Evolutionary conservation across 2,888 invertebrate genomes (phyloP), one percentile per base, ranked within the genome.

Genomic region (Boloria selene): DNA sequence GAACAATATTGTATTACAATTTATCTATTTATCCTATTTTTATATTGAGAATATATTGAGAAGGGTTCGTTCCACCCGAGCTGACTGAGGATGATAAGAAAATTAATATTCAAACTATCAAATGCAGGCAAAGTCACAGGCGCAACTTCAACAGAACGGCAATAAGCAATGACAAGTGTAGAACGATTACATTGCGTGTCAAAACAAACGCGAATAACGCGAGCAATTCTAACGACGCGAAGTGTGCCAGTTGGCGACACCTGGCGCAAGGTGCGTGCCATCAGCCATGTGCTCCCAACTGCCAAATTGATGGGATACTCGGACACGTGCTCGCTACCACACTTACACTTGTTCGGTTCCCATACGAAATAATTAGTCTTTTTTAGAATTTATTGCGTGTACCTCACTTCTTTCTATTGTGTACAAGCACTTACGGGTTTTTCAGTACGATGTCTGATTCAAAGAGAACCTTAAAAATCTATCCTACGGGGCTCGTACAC

Each of bases 221-320:
- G 47, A 64, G 56, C 51, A 31, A 61, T 61, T 61, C 65, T 64
- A 66, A 68, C 59, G 60, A 58, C 42, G 54, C 49, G 75, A 80
- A 82, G 75, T 86, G 82, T 85, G 85, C 81, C 86, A 86, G 84
- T 74, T 74, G 73, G 59, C 55, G 70, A 70, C 87, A 87, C 84
- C 86, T 85, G 86, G 79, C 82, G 83, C 83, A 84, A 84, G 84
- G 83, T 85, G 86, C 77, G 69, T 67, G 67, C 38, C 47, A 16
- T 7, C 47, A 16, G n/a, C 47, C 66, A 69, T 66, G 69, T 69
- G 69, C 64, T 50, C 10, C 71, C 74, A 68, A 73, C 73, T 68
- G 74, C 73, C 63, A 51, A 58, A 64, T 45, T 64, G 58, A 64
- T 56, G 47, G 7, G 44, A n/a, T 56, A 49, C 49, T 47, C 22